phyloP scores from a whole-genome alignment of 2,797 vertebrate genomes.

The Austrolebias charrua region DNA sequence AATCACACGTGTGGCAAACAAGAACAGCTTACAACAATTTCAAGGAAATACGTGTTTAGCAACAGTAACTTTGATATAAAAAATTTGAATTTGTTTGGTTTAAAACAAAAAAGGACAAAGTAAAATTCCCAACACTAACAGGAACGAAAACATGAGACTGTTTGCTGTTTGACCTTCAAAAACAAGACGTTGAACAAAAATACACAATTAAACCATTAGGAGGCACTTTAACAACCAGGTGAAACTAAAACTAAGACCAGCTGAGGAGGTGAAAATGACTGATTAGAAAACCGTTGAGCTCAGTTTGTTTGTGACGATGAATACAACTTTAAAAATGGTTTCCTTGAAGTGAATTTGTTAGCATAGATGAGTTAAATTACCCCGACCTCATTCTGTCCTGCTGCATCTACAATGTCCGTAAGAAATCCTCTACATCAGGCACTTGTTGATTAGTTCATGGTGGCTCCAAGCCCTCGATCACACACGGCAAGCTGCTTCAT shows the following conservation, averaged over 20 bases:
- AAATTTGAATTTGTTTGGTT: background rate
- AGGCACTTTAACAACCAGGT: conserved; percentile 54
- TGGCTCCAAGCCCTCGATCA: conserved; percentile 46
- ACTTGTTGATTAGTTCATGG: conserved; percentile 68
- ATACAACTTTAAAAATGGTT: conserved; percentile 7
- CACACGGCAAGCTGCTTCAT: conserved; percentile 29
- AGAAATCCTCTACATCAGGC: conserved; percentile 70
- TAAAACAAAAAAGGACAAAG: conserved; percentile 1
- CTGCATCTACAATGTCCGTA: conserved; percentile 44
- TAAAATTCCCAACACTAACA: background rate
- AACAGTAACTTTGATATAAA: background rate
- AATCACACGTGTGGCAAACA: conserved; percentile 2
- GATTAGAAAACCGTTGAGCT: background rate
- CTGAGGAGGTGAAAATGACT: background rate
- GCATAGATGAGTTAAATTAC: conserved; percentile 45
- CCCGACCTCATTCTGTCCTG: conserved; percentile 19
- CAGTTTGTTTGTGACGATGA: background rate
- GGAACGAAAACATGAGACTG: background rate
- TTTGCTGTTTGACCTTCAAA: conserved; percentile 6
- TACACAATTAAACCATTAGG: background rate
- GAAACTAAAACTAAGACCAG: background rate
- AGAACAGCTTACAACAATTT: background rate
- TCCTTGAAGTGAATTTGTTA: conserved; percentile 30
- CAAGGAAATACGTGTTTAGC: background rate
- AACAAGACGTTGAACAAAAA: background rate